A percentile compares a stretch with the other conserved stretches of the same genome.
phyloP scores from a whole-genome alignment of 2,113 vertebrate species.

The Oxyura jamaicensis region DNA sequence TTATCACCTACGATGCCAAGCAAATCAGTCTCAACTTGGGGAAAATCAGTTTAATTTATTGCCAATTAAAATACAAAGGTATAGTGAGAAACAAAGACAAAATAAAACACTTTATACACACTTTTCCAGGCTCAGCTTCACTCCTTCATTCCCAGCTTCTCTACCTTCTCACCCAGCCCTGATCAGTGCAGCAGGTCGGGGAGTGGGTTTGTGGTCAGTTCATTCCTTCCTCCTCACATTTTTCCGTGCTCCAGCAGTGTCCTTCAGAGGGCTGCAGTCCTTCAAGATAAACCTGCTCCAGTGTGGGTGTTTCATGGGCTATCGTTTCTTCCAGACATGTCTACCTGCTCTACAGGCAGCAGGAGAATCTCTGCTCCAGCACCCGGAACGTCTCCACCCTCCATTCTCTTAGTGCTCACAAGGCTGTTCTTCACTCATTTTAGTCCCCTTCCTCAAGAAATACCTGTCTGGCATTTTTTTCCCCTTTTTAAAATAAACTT shows the following conservation, averaged over 20 bases:
- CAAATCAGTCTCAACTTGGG: background rate
- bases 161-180: no score
- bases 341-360: no score
- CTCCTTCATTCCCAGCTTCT: background rate
- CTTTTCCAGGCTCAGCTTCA: background rate
- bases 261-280: background rate
- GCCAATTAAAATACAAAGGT: background rate
- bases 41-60: background rate
- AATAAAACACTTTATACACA: background rate
- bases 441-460: no score
- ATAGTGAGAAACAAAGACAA: background rate
- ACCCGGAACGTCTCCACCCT: background rate
- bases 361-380: no score
- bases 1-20: accelerated
- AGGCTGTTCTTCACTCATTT: background rate
- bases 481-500: background rate
- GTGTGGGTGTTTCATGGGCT: background rate
- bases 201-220: background rate
- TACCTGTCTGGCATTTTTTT: background rate
- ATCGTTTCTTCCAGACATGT: no score
- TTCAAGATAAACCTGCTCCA: background rate
- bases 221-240: background rate
- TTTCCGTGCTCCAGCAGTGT: background rate
- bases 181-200: accelerated
- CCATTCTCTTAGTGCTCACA: background rate